Base-by-base conservation (phyloP, 1,140 invertebrate species). In the Drosophila sp. region DNA sequence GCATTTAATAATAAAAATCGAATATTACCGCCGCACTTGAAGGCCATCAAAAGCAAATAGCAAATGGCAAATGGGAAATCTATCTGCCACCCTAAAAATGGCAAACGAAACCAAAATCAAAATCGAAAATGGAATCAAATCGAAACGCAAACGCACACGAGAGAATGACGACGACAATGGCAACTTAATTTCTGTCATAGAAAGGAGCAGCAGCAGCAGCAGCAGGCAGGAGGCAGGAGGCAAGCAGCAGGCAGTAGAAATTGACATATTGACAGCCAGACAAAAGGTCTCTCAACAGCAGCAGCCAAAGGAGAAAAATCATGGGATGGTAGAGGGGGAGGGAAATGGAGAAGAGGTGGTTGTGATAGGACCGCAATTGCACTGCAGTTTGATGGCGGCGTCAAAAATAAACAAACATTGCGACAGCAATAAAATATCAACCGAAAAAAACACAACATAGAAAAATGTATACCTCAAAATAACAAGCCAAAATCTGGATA, bases 371-470 rank as follows among this genome's bases (percentile, higher is more conserved):
- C 23, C 44, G n/a, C 58, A 66, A 79, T 50, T 64, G 81, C 79
- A 73, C 47, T 81, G 79, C 82, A 85, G 69, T 85, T 75, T 72
- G 60, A 72, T 58, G 70, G 68, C 71, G 70, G 76, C 74, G 84
- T 80, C 84, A 83, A 83, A 87, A 89, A 83, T 78, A 89, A 76
- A 83, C 80, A 87, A 83, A 87, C 84, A 87, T 89, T 87, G 84
- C 84, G 84, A 89, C 79, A 72, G 79, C 79, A 86, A 86, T 87
- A 86, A 86, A 87, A 87, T 86, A 86, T 82, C 66, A 27, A 58
- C 32, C 30, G 30, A 30, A 10, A 32, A 56, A 38, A 38, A 11
- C 8, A 4, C 5, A 5, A 33, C 10, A 32, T 50, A 41, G 60
- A 50, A 50, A 50, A 50, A 8, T 50, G 6, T 50, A 50, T 50